Conservation (phyloP, 2,888 invertebrate species). For the Amphipyra tragopoginis region DNA sequence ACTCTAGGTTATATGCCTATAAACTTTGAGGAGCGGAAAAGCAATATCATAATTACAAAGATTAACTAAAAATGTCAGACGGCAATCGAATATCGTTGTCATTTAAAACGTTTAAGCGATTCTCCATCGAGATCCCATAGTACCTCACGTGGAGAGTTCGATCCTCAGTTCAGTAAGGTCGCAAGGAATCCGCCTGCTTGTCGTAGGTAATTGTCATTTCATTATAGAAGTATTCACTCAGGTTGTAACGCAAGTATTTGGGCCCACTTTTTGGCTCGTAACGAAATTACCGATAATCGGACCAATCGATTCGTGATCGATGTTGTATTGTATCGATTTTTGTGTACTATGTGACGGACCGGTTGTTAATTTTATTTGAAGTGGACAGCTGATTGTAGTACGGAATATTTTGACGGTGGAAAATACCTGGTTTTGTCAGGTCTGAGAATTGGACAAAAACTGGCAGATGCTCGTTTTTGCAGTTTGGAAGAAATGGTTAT, state of each 20-base stretch:
- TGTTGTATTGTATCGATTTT: slow-evolving; percentile 64
- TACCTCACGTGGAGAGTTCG: slow-evolving; percentile 33
- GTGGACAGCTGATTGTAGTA: slow-evolving; percentile 50
- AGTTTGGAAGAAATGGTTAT: not conserved
- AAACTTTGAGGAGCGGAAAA: not conserved
- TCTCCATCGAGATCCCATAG: slow-evolving; percentile 63
- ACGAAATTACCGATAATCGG: slow-evolving; percentile 86
- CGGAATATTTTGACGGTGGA: slow-evolving; percentile 14
- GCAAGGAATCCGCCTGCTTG: slow-evolving; percentile 73
- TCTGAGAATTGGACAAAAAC: slow-evolving; percentile 16
- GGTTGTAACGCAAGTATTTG: slow-evolving; percentile 71
- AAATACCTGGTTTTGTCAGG: slow-evolving; percentile 18
- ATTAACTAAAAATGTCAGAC: no score
- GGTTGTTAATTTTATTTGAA: slow-evolving; percentile 47
- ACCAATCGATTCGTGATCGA: slow-evolving; percentile 81
- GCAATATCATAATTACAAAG: not conserved
- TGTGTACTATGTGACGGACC: slow-evolving; percentile 47
- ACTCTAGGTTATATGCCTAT: no score
- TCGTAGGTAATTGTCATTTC: slow-evolving; percentile 87
- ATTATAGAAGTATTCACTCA: slow-evolving; percentile 85
- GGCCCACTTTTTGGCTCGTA: slow-evolving; percentile 77
- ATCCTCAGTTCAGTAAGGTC: slow-evolving; percentile 56
- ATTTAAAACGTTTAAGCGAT: slow-evolving; percentile 3
- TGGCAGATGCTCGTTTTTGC: slow-evolving; percentile 26
- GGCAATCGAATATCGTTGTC: not conserved